Evolutionary conservation across 1,140 invertebrate genomes (phyloP).

Genomic region (Sarcophaga peregrina): DNA sequence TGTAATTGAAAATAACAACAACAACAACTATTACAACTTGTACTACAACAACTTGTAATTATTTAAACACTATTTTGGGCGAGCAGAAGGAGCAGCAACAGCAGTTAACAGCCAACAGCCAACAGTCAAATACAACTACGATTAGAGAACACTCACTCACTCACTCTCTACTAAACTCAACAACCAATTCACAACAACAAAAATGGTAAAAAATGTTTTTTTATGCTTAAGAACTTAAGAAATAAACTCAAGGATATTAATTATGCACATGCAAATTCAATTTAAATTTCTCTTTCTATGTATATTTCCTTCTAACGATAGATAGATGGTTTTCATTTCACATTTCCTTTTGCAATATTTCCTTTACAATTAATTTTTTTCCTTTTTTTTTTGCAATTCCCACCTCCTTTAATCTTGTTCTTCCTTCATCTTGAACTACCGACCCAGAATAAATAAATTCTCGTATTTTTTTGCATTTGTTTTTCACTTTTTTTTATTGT

Average conservation of each 20-base stretch:
- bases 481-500: not conserved
- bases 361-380: not conserved
- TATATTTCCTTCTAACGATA: slow-evolving; percentile 6
- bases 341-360: not conserved
- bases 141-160: too few relatives aligned
- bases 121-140: too few relatives aligned
- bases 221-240: too few relatives aligned
- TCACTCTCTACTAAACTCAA: too few relatives aligned
- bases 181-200: too few relatives aligned
- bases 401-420: not conserved
- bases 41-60: not conserved
- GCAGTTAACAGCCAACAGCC: too few relatives aligned
- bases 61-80: too few relatives aligned
- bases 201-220: too few relatives aligned
- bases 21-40: not conserved
- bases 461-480: not conserved
- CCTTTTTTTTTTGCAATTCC: not conserved
- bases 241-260: slow-evolving; percentile 9
- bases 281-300: too few relatives aligned
- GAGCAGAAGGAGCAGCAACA: too few relatives aligned
- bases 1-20: too few relatives aligned
- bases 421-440: slow-evolving; percentile 10
- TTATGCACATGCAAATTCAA: not conserved
- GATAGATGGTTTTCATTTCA: too few relatives aligned
- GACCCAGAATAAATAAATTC: slow-evolving; percentile 10